Percentiles rank a stretch among this genome's conserved stretches.
phyloP scores from a whole-genome alignment of 2,888 invertebrate genomes.

The Mesochorus sp. region DNA sequence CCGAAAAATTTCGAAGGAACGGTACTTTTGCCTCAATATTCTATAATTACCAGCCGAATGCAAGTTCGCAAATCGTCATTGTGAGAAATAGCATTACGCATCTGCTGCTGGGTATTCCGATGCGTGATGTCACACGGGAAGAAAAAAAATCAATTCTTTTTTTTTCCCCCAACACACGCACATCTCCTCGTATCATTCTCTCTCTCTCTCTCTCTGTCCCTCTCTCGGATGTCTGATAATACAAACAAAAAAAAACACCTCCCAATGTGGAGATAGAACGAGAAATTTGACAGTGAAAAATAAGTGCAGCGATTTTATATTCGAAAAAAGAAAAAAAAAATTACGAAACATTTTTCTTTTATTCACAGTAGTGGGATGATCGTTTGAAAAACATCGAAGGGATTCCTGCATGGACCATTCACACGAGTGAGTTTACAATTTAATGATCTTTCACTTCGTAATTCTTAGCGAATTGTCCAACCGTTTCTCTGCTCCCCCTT shows the following conservation, averaged over 20 bases:
- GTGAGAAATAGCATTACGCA: not conserved
- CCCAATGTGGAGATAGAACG: not conserved
- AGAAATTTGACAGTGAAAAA: slow-evolving; percentile 6
- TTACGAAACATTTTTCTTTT: slow-evolving; percentile 46
- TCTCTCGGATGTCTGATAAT: slow-evolving; percentile 26
- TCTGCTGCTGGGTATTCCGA: not conserved
- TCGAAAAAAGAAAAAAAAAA: too few species aligned
- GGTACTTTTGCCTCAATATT: slow-evolving; percentile 9
- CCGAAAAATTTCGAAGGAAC: slow-evolving; percentile 53
- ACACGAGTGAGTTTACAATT: slow-evolving; percentile 72
- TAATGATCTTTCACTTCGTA: not conserved
- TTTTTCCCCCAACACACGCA: slow-evolving; percentile 29
- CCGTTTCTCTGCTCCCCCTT: too few species aligned
- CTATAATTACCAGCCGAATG: slow-evolving; percentile 1
- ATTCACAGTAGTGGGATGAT: slow-evolving; percentile 71
- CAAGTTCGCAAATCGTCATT: not conserved
- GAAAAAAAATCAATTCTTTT: slow-evolving; percentile 48
- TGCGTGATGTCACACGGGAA: slow-evolving; percentile 15
- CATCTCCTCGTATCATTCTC: slow-evolving; percentile 5
- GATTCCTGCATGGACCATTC: slow-evolving; percentile 76
- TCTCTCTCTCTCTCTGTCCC: slow-evolving; percentile 5
- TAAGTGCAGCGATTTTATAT: not conserved
- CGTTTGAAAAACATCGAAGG: slow-evolving; percentile 68
- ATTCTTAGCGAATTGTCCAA: too few species aligned
- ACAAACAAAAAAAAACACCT: not conserved